Conservation (phyloP, 2,797 vertebrate genomes). For the Chlorospingus flavigularis region DNA sequence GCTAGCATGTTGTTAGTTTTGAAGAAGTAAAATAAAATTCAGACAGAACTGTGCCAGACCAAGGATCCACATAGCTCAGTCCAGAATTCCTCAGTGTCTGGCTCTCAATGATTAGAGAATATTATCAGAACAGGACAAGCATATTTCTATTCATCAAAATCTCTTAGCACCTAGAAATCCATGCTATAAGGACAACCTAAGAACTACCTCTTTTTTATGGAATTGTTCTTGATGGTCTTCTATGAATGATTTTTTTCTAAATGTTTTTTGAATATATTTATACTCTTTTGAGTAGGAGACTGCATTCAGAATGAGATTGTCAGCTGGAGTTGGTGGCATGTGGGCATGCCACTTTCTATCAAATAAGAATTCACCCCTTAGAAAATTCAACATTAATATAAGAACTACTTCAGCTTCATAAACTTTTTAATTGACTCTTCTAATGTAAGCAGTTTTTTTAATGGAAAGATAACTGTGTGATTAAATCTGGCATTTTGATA, state of each 20-base stretch:
- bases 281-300: not conserved
- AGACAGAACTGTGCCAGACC: not conserved
- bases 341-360: not conserved
- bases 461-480: not conserved
- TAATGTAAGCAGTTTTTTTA: not conserved
- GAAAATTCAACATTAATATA: not conserved
- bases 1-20: not conserved
- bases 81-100: not conserved
- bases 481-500: not conserved
- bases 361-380: not conserved
- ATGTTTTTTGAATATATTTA: not conserved
- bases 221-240: not conserved
- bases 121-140: not conserved
- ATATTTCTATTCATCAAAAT: not conserved
- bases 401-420: not conserved
- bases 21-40: not conserved
- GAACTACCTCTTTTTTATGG: not conserved
- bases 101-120: not conserved
- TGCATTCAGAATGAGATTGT: not conserved
- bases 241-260: not conserved
- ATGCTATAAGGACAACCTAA: not conserved
- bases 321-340: not conserved
- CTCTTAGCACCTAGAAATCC: not conserved
- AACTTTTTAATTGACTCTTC: not conserved
- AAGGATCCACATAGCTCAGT: not conserved